Conservation (phyloP, 2,888 invertebrate genomes). For the Xylota segnis region DNA sequence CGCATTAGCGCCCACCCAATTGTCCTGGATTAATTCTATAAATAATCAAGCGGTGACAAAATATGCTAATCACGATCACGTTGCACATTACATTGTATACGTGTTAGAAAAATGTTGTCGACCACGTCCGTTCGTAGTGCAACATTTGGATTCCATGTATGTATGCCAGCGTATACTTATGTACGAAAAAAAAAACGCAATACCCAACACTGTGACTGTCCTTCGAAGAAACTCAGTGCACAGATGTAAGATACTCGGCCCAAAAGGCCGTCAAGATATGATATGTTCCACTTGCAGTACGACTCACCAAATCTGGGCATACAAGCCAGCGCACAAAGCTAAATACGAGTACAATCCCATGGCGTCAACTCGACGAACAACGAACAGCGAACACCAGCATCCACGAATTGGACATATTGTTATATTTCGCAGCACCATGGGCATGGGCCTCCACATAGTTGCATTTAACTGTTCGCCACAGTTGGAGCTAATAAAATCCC, state of each 20-base stretch:
- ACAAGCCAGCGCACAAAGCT: slow-evolving; percentile 52
- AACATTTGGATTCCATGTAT: slow-evolving; percentile 26
- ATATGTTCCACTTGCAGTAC: slow-evolving; percentile 75
- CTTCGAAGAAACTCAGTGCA: slow-evolving; percentile 69
- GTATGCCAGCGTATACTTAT: slow-evolving; percentile 14
- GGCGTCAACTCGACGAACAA: slow-evolving; percentile 68
- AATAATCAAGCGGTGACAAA: slow-evolving; percentile 76
- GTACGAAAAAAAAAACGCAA: slow-evolving; percentile 5
- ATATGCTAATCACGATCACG: slow-evolving; percentile 77
- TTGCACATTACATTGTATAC: slow-evolving; percentile 65
- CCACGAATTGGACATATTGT: slow-evolving; percentile 73
- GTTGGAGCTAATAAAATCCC: slow-evolving; percentile 70
- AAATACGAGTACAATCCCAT: slow-evolving; percentile 61
- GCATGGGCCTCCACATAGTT: slow-evolving; percentile 44
- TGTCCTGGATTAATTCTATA: slow-evolving; percentile 77
- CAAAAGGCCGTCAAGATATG: slow-evolving; percentile 71
- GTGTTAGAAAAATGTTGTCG: slow-evolving; percentile 44
- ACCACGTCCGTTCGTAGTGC: slow-evolving; percentile 22
- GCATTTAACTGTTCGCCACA: slow-evolving; percentile 62
- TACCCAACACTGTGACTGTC: slow-evolving; percentile 49
- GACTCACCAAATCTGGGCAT: slow-evolving; percentile 73
- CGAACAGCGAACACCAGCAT: slow-evolving; percentile 54
- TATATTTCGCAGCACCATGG: slow-evolving; percentile 61
- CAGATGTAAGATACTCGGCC: slow-evolving; percentile 68
- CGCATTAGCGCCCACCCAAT: slow-evolving; percentile 77